Evolutionary conservation across 2,113 vertebrate species (phyloP).

Genomic region (Macrotis lagotis): DNA sequence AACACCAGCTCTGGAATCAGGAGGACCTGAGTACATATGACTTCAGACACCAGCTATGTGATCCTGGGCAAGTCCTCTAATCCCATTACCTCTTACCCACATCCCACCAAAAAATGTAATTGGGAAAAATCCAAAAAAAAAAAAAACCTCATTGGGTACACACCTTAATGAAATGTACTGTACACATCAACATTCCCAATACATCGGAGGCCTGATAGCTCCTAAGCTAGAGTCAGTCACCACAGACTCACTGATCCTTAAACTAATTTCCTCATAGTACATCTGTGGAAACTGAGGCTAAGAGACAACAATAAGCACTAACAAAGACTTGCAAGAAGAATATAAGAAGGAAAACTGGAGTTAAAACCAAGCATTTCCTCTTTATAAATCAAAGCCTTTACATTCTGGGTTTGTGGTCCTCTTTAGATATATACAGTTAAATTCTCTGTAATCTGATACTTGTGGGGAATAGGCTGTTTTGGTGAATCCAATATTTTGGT

Average conservation of each 20-base stretch:
- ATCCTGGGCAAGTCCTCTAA: no score
- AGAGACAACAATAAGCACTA: background rate
- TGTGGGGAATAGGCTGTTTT: background rate
- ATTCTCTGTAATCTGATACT: background rate
- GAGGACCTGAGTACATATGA: no score
- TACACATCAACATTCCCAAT: background rate
- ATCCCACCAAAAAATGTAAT: no score
- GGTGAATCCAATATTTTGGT: background rate
- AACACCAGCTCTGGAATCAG: no score
- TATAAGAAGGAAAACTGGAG: background rate
- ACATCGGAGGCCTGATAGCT: background rate
- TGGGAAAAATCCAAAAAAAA: no score
- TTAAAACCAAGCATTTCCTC: background rate
- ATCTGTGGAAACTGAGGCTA: background rate
- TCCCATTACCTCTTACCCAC: no score
- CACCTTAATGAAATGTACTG: background rate
- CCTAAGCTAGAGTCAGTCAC: background rate
- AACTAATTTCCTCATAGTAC: background rate
- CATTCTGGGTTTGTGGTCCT: background rate
- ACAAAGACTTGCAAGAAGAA: background rate
- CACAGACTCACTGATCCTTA: background rate
- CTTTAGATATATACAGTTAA: background rate
- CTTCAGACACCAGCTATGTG: no score
- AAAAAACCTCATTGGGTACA: background rate
- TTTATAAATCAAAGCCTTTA: background rate